Evolutionary conservation across 2,888 invertebrate genomes (phyloP).

Genomic region (Charanyca ferruginea): DNA sequence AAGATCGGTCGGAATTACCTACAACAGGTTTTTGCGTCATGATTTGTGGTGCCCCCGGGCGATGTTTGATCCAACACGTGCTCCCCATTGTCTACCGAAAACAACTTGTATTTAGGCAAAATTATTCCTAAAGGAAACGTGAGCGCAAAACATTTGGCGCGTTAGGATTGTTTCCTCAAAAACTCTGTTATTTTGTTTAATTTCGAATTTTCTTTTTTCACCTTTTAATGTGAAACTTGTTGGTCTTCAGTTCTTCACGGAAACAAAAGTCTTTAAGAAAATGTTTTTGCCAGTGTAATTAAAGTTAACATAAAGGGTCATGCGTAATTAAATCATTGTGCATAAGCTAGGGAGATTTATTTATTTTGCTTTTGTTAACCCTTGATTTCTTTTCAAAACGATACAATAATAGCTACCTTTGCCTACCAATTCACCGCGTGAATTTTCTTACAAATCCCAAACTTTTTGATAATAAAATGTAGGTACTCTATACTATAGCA

Average conservation of each 20-base stretch:
- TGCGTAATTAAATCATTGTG: constrained; percentile 31
- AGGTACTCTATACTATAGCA: too few species aligned
- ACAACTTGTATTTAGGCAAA: constrained; percentile 86
- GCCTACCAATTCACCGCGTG: too few species aligned
- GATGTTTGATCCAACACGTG: constrained; percentile 86
- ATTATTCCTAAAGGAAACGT: constrained; percentile 77
- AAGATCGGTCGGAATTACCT: constrained; percentile 86
- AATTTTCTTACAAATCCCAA: too few species aligned
- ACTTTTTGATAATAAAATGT: too few species aligned
- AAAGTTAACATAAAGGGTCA: constrained; percentile 16
- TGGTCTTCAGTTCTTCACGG: constrained; percentile 29
- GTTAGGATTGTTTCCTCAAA: constrained; percentile 42
- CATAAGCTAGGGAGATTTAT: neutral
- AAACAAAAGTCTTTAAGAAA: constrained; percentile 24
- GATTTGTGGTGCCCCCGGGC: constrained; percentile 89
- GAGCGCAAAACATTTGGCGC: constrained; percentile 53
- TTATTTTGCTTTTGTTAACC: too few species aligned
- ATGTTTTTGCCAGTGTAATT: constrained; percentile 10
- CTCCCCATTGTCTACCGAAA: constrained; percentile 79
- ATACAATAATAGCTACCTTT: too few species aligned
- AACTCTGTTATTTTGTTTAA: constrained; percentile 16
- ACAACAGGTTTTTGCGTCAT: constrained; percentile 89
- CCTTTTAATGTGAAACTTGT: constrained; percentile 9
- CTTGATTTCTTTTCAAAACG: too few species aligned
- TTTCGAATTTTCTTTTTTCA: constrained; percentile 7